These are phyloP conservation scores for Terebella lapidaria DNA, from an alignment of 2,888 invertebrate species.

Conservation along the genomic window DNA sequence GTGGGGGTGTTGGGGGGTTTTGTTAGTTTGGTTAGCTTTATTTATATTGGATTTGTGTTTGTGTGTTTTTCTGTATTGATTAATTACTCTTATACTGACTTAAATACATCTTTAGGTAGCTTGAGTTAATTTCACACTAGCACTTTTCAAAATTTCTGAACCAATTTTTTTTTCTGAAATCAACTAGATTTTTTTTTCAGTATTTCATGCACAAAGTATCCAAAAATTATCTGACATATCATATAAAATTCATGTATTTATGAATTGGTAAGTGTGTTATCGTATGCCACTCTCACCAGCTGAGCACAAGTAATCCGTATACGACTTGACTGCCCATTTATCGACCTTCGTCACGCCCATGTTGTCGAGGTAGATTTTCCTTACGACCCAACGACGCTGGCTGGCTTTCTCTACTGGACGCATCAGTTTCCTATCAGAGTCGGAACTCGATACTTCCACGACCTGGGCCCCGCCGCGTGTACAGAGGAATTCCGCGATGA, in stretches of 20 bases:
- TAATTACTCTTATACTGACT: too few relatives aligned
- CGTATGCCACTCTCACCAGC: background rate
- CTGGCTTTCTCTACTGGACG: background rate
- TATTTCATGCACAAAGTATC: too few relatives aligned
- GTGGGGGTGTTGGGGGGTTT: background rate
- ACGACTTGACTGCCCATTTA: slow-evolving; percentile 9
- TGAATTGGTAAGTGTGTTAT: background rate
- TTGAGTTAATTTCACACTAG: too few relatives aligned
- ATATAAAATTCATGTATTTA: background rate
- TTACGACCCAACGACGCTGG: slow-evolving; percentile 12
- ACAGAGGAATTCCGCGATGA: slow-evolving; percentile 9
- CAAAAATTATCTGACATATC: background rate
- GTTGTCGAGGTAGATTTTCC: slow-evolving; percentile 7
- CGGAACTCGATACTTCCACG: background rate
- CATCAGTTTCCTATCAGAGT: background rate
- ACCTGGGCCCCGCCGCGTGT: background rate
- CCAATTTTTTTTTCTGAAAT: too few relatives aligned
- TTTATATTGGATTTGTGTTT: too few relatives aligned
- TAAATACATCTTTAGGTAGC: too few relatives aligned
- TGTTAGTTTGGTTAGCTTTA: too few relatives aligned
- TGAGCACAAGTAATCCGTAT: slow-evolving; percentile 9
- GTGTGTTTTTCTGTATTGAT: too few relatives aligned
- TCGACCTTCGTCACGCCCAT: slow-evolving; percentile 5
- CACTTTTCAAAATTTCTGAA: too few relatives aligned
- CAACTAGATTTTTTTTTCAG: too few relatives aligned